Evolutionary conservation across 2,797 vertebrate genomes (phyloP).

Genomic region (Liparis tanakae): DNA sequence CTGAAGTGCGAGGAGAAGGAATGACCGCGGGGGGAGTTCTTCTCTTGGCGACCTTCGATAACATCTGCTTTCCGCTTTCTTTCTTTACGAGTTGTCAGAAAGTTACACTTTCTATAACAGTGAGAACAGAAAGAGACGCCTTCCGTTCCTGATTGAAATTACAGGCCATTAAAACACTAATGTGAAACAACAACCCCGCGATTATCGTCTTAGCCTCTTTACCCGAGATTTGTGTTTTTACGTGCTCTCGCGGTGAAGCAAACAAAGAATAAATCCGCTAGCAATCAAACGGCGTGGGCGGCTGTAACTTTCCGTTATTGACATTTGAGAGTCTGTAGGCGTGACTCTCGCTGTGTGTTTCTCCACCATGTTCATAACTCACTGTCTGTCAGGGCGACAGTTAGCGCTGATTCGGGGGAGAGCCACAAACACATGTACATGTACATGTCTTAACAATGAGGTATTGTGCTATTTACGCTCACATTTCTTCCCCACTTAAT

Average conservation of each 20-base stretch:
- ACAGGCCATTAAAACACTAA: constrained; percentile 22
- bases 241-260: not conserved
- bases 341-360: not conserved
- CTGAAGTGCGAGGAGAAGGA: constrained; percentile 36
- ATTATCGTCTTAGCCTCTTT: not conserved
- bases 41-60: constrained; percentile 57
- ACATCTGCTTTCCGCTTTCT: constrained; percentile 68
- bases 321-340: constrained; percentile 23
- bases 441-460: constrained; percentile 18
- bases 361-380: not conserved
- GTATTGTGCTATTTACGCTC: not conserved
- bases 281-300: constrained; percentile 17
- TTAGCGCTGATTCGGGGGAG: not conserved
- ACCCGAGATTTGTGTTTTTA: constrained; percentile 6
- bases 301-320: constrained; percentile 23
- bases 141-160: constrained; percentile 21
- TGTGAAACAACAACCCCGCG: not conserved
- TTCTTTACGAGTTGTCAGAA: constrained; percentile 23
- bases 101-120: constrained; percentile 44
- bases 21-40: constrained; percentile 49
- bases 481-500: not conserved
- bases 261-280: constrained; percentile 20
- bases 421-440: too few relatives aligned
- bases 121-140: constrained; percentile 17
- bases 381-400: not conserved